Conservation (phyloP, 2,113 vertebrate species). For the Syngnathus floridae region DNA sequence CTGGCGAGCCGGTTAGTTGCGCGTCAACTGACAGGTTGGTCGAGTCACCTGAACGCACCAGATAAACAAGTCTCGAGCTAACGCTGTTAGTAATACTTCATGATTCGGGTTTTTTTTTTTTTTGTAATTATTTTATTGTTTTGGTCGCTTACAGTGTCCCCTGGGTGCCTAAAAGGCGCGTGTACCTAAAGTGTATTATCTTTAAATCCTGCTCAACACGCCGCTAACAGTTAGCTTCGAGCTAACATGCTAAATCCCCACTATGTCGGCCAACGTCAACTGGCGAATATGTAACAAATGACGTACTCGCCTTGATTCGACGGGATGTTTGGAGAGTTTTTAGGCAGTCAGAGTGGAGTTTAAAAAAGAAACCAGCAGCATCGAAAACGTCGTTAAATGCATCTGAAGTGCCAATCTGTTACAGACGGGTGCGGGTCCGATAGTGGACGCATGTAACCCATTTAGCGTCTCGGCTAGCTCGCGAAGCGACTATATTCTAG, state of each 20-base stretch:
- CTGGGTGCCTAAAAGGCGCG: neutral
- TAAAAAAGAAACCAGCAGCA: neutral
- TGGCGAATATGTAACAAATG: neutral
- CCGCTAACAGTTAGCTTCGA: neutral
- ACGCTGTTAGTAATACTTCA: neutral
- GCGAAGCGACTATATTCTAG: neutral
- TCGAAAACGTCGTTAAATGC: neutral
- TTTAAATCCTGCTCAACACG: neutral
- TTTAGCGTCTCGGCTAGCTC: neutral
- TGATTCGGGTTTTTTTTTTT: neutral
- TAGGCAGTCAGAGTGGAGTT: neutral
- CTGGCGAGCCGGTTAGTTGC: neutral
- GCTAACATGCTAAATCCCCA: conserved; percentile 1
- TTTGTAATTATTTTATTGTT: neutral
- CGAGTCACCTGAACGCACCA: neutral
- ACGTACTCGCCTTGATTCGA: neutral
- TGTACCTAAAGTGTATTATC: neutral
- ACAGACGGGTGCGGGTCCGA: conserved; percentile 27
- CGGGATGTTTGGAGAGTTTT: neutral
- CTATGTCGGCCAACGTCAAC: neutral
- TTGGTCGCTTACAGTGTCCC: neutral
- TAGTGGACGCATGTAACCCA: conserved; percentile 7
- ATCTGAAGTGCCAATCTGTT: neutral
- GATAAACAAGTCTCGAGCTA: neutral
- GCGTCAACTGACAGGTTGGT: neutral